Evolutionary conservation across 2,113 vertebrate genomes (phyloP), one percentile per base, ranked within the genome.

Genomic region (Sardina pilchardus): DNA sequence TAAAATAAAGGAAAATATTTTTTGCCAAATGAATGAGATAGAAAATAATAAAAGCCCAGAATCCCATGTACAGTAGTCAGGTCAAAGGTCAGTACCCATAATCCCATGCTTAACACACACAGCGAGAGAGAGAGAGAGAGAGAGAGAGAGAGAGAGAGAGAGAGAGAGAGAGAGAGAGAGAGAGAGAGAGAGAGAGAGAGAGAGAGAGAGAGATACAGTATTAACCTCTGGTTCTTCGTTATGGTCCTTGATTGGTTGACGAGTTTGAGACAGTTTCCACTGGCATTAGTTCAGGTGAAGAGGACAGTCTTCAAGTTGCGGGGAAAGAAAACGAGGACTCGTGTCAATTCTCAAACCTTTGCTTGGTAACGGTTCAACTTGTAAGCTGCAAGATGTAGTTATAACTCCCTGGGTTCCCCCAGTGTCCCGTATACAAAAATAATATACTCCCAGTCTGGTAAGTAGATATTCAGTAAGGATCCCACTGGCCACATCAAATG

Each of bases 1-100:
- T 90, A 89, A 42, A 80, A 85, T 45, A 87, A 82, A 86, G 90
- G 90, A 85, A 90, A 91, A 85, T 30, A 67, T n/a, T 67, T 36
- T 42, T 16, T 36, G 10, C 16, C 44, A 81, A 71, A 26, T 84
- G 50, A 0, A 39, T 63, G 47, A 17, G n/a, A n/a, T 17, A 6
- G 30, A 42, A 86, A 59, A 17, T 42, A 42, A 42, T 42, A 71
- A 48, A 24, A 78, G 21, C 26, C 43, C 67, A 82, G 45, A 63
- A 47, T 78, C 0, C 6, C 1, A 43, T 45, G 19, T 86, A 63
- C 43, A 82, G 39, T 80, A 3, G 44, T 26, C 34, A 48, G 34
- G 7, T 44, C n/a, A 84, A 88, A 84, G 6, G 43, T 81, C 17
- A 81, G 39, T n/a, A 43, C 78, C 44, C 30, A 26, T 48, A 80